phyloP scores from a whole-genome alignment of 2,888 invertebrate genomes.

The Tipula confusa region DNA sequence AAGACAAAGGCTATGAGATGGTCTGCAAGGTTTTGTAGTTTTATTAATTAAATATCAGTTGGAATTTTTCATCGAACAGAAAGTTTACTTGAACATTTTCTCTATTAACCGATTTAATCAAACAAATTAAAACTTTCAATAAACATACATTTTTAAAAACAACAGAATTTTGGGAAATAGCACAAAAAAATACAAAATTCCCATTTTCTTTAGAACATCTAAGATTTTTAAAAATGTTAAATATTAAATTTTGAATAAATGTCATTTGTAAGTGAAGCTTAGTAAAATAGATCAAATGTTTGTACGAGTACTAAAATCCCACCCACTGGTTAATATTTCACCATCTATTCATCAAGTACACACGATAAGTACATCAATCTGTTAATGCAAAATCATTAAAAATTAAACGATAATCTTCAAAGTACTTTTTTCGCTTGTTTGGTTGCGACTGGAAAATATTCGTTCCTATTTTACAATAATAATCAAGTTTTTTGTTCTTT shows the following conservation, averaged over 20 bases:
- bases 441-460: background rate
- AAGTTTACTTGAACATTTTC: too few relatives aligned
- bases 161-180: background rate
- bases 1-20: too few relatives aligned
- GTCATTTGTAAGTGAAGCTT: background rate
- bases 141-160: too few relatives aligned
- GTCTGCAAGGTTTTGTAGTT: too few relatives aligned
- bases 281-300: background rate
- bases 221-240: too few relatives aligned
- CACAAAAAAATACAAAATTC: too few relatives aligned
- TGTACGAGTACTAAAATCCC: background rate
- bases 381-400: background rate
- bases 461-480: background rate
- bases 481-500: background rate
- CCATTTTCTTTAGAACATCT: background rate
- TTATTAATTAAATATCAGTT: too few relatives aligned
- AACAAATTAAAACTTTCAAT: too few relatives aligned
- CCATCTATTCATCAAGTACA: background rate
- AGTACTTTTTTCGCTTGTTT: background rate
- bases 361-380: background rate
- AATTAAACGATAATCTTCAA: background rate
- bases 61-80: too few relatives aligned
- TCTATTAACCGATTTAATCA: too few relatives aligned
- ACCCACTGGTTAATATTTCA: background rate
- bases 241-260: too few relatives aligned